phyloP scores from a whole-genome alignment of 2,113 vertebrate genomes.

The Tiliqua scincoides region DNA sequence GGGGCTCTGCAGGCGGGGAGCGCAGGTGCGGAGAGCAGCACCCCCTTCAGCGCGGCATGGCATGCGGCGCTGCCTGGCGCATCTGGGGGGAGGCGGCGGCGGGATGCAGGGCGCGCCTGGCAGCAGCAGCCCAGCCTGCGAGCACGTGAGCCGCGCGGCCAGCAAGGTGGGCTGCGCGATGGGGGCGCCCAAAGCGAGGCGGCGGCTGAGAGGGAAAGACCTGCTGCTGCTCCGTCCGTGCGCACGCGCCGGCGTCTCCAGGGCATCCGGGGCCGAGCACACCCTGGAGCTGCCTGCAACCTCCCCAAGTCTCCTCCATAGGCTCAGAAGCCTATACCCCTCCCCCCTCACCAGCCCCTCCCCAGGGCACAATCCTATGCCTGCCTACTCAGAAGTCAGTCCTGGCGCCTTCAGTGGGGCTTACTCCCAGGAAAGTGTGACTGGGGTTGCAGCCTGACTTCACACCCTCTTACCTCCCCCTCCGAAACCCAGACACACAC shows the following conservation, averaged over 20 bases:
- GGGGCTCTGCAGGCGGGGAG: neutral
- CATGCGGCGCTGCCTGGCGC: neutral
- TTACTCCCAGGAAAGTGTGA: too few species aligned
- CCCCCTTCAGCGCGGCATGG: neutral
- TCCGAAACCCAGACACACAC: neutral
- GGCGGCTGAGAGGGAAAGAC: constrained; percentile 23
- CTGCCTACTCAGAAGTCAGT: too few species aligned
- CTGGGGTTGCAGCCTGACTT: too few species aligned
- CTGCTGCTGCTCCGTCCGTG: neutral
- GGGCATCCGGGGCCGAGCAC: neutral
- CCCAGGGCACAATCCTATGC: too few species aligned
- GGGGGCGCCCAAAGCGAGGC: neutral
- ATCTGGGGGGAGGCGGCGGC: neutral
- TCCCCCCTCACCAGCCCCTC: neutral
- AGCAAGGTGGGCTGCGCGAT: neutral
- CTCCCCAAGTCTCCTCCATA: too few species aligned
- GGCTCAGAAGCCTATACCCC: neutral
- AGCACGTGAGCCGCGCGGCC: neutral
- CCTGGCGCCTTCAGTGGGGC: too few species aligned
- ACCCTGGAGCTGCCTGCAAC: neutral
- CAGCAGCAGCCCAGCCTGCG: neutral
- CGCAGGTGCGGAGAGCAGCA: neutral
- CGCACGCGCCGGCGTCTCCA: neutral
- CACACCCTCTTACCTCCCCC: neutral
- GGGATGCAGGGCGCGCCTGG: neutral